These are phyloP conservation scores for Ciona savignyi DNA, from an alignment of 23 tunicate genomes.

Conservation along the genomic window DNA sequence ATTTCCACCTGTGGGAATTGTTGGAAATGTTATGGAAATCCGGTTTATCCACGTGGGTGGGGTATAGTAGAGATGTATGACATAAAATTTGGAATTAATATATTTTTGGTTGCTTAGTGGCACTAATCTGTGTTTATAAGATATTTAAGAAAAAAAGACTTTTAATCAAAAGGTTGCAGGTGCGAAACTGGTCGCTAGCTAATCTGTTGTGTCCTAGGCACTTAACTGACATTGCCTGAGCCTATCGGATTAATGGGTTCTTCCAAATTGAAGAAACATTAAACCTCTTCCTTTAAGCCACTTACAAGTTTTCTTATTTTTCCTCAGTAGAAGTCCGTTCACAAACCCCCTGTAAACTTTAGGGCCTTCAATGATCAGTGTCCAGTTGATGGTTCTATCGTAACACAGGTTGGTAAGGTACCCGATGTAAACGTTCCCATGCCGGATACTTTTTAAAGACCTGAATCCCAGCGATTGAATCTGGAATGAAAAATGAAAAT, in stretches of 20 bases:
- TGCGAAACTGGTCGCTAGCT: no score
- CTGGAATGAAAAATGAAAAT: slow-evolving; percentile 32
- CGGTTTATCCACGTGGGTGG: no score
- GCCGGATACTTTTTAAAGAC: slow-evolving; percentile 37
- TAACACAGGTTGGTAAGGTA: slow-evolving; percentile 64
- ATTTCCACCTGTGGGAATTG: not conserved
- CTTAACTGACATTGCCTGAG: no score
- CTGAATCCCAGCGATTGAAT: slow-evolving; percentile 63
- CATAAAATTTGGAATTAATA: not conserved
- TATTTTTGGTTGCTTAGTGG: not conserved
- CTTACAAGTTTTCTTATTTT: slow-evolving; percentile 9
- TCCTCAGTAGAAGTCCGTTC: slow-evolving; percentile 25
- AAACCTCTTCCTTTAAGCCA: not conserved
- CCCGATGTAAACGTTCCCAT: slow-evolving; percentile 75
- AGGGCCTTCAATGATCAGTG: slow-evolving; percentile 28
- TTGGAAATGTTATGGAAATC: no score
- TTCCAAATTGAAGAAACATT: no score
- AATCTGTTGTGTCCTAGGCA: no score
- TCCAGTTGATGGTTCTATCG: slow-evolving; percentile 42
- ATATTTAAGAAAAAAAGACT: no score
- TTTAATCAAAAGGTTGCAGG: no score
- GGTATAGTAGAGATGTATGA: no score
- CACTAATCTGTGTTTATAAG: no score
- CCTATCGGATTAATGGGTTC: no score
- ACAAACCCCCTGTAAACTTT: slow-evolving; percentile 16